phyloP scores from a whole-genome alignment of 1,140 invertebrate genomes.

The Anagrus nilaparvatae region DNA sequence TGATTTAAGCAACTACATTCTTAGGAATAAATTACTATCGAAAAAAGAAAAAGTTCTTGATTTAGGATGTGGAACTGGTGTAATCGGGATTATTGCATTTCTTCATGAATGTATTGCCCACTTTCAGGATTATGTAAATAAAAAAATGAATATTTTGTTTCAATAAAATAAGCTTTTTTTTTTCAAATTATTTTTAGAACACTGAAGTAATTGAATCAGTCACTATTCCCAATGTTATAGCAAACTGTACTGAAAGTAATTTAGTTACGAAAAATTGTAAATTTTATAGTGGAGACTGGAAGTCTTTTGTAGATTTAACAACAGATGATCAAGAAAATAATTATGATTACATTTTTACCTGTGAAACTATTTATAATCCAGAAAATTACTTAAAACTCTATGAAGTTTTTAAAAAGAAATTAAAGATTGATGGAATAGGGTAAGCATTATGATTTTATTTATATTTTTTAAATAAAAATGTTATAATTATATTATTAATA shows the following conservation, averaged over 20 bases:
- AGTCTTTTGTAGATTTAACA: constrained; percentile 46
- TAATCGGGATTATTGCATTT: constrained; percentile 66
- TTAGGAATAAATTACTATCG: constrained; percentile 38
- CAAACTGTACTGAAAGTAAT: constrained; percentile 52
- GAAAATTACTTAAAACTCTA: constrained; percentile 67
- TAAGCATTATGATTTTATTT: constrained; percentile 34
- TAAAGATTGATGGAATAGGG: constrained; percentile 57
- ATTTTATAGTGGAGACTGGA: constrained; percentile 79
- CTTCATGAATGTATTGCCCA: constrained; percentile 56
- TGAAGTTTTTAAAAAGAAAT: constrained; percentile 51
- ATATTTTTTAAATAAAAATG: constrained; percentile 8
- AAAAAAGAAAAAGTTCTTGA: constrained; percentile 56
- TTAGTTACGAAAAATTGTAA: constrained; percentile 38
- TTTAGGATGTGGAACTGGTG: constrained; percentile 77
- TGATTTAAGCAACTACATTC: constrained; percentile 59
- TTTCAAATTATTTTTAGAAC: constrained; percentile 49
- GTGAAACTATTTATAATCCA: constrained; percentile 85
- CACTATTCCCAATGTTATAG: constrained; percentile 68
- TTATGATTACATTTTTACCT: constrained; percentile 78
- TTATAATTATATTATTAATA: constrained; percentile 2
- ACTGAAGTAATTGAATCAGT: constrained; percentile 58
- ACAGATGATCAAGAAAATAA: constrained; percentile 28
- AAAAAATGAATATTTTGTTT: neutral
- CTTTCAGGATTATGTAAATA: constrained; percentile 85
- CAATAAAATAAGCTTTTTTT: neutral